These are phyloP conservation scores for Thamnaconus septentrionalis DNA, from an alignment of 2,113 vertebrate species.

Conservation along the genomic window DNA sequence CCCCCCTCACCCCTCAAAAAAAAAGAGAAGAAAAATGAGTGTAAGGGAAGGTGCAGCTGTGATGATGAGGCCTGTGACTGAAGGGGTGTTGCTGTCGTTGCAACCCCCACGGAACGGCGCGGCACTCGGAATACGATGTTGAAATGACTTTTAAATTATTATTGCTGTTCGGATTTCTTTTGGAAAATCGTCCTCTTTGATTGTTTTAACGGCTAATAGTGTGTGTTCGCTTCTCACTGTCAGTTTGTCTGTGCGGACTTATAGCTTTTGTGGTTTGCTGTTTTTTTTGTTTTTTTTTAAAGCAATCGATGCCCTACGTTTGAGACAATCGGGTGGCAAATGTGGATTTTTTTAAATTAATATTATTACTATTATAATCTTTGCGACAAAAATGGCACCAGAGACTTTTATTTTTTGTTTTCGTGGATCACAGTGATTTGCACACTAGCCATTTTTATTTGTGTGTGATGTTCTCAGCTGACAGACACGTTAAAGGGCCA, in stretches of 20 bases:
- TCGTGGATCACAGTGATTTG: too few species aligned
- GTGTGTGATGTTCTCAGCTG: too few species aligned
- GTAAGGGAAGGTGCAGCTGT: constrained; percentile 51
- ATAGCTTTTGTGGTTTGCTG: constrained; percentile 31
- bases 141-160: constrained; percentile 38
- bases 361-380: constrained; percentile 30
- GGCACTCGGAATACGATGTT: constrained; percentile 63
- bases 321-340: constrained; percentile 49
- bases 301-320: constrained; percentile 29
- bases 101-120: constrained; percentile 43
- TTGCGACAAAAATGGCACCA: constrained; percentile 2
- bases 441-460: too few species aligned
- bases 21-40: not conserved
- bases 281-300: constrained; percentile 34
- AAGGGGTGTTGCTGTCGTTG: constrained; percentile 16
- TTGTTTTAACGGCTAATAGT: constrained; percentile 38
- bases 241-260: constrained; percentile 32
- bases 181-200: constrained; percentile 19
- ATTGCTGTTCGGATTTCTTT: not conserved
- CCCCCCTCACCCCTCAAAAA: too few species aligned
- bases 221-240: constrained; percentile 32
- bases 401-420: too few species aligned
- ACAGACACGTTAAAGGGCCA: too few species aligned
- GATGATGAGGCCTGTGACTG: constrained; percentile 58
- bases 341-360: constrained; percentile 34